phyloP scores from a whole-genome alignment of 92 coral and sea anemone species.

The Isaurus tuberculatus region DNA sequence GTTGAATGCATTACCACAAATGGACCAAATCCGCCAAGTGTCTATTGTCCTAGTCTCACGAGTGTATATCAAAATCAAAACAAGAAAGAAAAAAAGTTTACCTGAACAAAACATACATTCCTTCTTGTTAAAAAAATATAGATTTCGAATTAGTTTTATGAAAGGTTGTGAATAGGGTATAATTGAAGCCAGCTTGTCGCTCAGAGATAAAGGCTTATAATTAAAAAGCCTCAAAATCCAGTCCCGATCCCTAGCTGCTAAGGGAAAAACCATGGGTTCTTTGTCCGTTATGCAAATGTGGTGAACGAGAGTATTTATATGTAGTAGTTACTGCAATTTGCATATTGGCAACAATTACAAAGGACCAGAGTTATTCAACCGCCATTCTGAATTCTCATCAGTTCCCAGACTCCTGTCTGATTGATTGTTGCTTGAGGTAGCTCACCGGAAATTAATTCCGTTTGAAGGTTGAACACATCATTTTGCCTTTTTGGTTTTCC shows the following conservation, averaged over 20 bases:
- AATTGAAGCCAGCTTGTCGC: neutral
- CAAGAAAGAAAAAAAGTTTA: constrained; percentile 2
- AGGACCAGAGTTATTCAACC: too few species aligned
- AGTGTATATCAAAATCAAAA: neutral
- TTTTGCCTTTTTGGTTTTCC: too few species aligned
- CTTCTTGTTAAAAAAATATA: neutral
- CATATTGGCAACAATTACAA: neutral
- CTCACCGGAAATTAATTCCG: too few species aligned
- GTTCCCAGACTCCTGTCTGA: too few species aligned
- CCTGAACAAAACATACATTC: constrained; percentile 17
- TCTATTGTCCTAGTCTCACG: constrained; percentile 7
- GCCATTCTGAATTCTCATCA: too few species aligned
- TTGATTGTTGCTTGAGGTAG: too few species aligned
- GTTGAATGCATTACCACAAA: neutral
- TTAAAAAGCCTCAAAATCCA: constrained; percentile 29
- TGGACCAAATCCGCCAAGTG: neutral
- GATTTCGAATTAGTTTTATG: neutral
- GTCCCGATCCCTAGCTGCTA: constrained; percentile 64
- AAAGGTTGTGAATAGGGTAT: neutral
- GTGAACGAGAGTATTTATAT: constrained; percentile 13
- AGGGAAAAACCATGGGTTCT: constrained; percentile 83
- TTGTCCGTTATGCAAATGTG: constrained; percentile 47
- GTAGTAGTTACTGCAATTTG: neutral
- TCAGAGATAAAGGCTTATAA: neutral
- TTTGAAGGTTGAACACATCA: too few species aligned